A percentile compares a stretch with the other conserved stretches of the same genome.
phyloP scores from a whole-genome alignment of 2,888 invertebrate genomes.

The Sympetrum striolatum region DNA sequence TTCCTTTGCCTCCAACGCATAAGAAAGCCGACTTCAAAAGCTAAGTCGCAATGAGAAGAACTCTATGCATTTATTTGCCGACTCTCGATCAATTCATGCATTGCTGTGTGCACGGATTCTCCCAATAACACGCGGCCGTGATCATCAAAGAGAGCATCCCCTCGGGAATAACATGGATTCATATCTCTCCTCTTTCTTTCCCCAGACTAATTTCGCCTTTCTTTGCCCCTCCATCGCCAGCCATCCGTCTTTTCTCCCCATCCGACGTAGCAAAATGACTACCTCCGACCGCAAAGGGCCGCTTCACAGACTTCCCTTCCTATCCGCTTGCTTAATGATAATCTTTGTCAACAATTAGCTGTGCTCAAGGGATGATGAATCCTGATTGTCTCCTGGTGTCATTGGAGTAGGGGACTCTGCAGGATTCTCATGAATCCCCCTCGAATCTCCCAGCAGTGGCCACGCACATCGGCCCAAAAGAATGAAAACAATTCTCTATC shows the following conservation, averaged over 20 bases:
- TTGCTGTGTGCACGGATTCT: too few species aligned
- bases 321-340: constrained; percentile 14
- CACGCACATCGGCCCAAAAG: too few species aligned
- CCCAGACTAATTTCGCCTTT: not conserved
- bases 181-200: not conserved
- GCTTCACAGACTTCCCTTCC: not conserved
- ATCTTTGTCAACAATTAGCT: constrained; percentile 41
- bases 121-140: too few species aligned
- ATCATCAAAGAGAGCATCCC: not conserved
- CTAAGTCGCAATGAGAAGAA: too few species aligned
- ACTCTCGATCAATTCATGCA: too few species aligned
- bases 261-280: not conserved
- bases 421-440: not conserved
- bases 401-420: not conserved
- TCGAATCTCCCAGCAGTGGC: too few species aligned
- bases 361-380: constrained; percentile 35
- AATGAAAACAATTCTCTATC: too few species aligned
- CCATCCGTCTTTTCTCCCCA: not conserved
- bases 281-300: not conserved
- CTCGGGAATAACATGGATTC: not conserved
- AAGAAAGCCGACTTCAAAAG: too few species aligned
- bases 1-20: too few species aligned
- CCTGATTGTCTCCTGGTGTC: not conserved
- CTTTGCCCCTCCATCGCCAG: not conserved
- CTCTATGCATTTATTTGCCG: too few species aligned